These are phyloP conservation scores for Philonicus albiceps DNA, from an alignment of 2,888 invertebrate genomes.

Conservation along the genomic window DNA sequence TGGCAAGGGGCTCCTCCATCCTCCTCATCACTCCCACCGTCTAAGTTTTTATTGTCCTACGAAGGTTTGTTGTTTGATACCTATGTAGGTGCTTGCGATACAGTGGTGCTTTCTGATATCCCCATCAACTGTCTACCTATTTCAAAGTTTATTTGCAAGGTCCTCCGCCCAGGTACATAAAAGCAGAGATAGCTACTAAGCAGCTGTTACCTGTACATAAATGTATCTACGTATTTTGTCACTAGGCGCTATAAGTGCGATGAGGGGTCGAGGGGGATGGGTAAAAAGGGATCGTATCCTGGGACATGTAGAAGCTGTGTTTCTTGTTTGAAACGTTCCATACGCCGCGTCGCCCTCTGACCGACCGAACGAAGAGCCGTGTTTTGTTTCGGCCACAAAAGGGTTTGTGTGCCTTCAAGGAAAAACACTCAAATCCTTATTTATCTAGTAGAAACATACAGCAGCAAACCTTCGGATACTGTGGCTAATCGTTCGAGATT, in stretches of 20 bases:
- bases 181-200: not conserved
- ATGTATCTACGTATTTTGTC: not conserved
- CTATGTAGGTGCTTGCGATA: not conserved
- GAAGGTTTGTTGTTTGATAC: not conserved
- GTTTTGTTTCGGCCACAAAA: not conserved
- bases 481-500: not conserved
- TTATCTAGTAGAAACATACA: not conserved
- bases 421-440: not conserved
- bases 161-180: not conserved
- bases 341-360: not conserved
- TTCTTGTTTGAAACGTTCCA: not conserved
- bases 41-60: not conserved
- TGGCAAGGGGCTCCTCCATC: not conserved
- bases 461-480: not conserved
- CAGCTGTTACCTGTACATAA: slow-evolving; percentile 1
- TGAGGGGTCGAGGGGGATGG: not conserved
- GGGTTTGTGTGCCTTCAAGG: not conserved
- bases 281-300: not conserved
- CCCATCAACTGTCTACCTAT: not conserved
- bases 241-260: not conserved
- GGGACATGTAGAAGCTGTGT: not conserved
- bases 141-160: slow-evolving; percentile 2
- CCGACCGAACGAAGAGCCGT: not conserved
- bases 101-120: not conserved
- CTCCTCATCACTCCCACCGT: not conserved